phyloP scores from a whole-genome alignment of 2,113 vertebrate species.

The Phaetusa simplex region DNA sequence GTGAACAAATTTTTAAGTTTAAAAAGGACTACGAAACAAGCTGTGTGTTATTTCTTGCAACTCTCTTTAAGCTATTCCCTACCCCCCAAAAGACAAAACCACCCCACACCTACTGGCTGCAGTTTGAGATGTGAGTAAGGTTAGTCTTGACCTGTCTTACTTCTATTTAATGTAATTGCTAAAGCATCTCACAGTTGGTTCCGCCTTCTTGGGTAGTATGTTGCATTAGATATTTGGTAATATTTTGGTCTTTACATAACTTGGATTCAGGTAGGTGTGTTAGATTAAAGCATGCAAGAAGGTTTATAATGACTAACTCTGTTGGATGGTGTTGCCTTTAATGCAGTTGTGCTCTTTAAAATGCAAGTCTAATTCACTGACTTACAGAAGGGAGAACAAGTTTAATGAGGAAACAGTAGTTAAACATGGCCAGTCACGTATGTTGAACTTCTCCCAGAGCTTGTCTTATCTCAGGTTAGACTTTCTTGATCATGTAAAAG shows the following conservation, averaged over 20 bases:
- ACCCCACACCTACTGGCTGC: background rate
- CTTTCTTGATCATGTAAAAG: background rate
- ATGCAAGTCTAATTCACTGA: background rate
- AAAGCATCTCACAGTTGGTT: background rate
- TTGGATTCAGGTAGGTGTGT: background rate
- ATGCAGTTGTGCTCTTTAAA: background rate
- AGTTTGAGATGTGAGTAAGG: background rate
- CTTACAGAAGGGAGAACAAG: background rate
- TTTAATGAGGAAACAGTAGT: background rate
- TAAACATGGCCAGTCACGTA: background rate
- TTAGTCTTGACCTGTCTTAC: background rate
- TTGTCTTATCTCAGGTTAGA: background rate
- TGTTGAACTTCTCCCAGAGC: background rate
- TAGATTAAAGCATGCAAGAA: background rate
- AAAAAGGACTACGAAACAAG: background rate
- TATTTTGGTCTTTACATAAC: background rate
- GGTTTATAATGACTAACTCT: background rate
- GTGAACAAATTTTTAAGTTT: background rate
- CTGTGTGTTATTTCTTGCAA: background rate
- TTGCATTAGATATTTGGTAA: background rate
- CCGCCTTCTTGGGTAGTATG: background rate
- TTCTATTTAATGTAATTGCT: background rate
- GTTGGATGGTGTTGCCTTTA: background rate
- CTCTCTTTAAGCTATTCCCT: background rate
- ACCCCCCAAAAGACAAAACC: background rate